phyloP scores from a whole-genome alignment of 2,888 invertebrate genomes.

The Invenusta paracnida region DNA sequence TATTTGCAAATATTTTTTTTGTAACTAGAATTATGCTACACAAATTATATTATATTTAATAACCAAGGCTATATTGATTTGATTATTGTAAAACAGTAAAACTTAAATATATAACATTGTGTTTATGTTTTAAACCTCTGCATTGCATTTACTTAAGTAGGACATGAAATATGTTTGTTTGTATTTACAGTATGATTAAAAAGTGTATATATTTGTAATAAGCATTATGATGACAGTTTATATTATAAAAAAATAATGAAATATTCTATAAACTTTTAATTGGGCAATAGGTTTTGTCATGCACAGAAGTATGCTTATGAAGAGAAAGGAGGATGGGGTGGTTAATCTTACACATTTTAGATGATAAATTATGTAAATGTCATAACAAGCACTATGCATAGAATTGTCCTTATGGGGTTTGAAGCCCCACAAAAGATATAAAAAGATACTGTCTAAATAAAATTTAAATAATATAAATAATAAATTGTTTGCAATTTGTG shows the following conservation, averaged over 20 bases:
- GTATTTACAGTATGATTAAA: not conserved
- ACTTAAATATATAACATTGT: not conserved
- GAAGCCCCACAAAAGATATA: too few species aligned
- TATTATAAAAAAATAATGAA: not conserved
- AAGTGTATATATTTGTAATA: not conserved
- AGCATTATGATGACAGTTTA: not conserved
- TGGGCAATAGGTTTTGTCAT: not conserved
- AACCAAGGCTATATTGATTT: not conserved
- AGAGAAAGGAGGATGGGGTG: not conserved
- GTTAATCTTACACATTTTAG: not conserved
- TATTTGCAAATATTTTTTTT: not conserved
- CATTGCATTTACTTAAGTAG: not conserved
- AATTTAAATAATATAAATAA: too few species aligned
- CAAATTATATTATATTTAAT: not conserved
- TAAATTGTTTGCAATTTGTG: too few species aligned
- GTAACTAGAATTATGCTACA: not conserved
- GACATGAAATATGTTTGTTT: not conserved
- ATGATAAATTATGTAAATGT: not conserved
- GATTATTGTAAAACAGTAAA: not conserved
- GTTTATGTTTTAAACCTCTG: not conserved
- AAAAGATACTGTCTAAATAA: too few species aligned
- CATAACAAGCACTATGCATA: not conserved
- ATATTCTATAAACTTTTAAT: not conserved
- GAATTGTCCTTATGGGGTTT: not conserved
- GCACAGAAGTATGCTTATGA: not conserved